phyloP scores from a whole-genome alignment of 2,113 vertebrate species.

The Grallaria varia region DNA sequence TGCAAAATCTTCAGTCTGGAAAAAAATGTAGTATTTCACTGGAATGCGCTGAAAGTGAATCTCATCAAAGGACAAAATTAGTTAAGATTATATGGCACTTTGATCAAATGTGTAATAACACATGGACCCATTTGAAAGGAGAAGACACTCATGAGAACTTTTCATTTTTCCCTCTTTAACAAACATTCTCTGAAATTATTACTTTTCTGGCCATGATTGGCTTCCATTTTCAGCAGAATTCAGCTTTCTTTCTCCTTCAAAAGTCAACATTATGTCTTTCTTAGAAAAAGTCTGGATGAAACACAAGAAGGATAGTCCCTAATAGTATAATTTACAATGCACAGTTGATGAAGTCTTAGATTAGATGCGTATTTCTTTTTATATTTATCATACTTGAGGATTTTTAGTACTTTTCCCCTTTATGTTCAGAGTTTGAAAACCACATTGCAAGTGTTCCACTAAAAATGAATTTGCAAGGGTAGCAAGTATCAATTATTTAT shows the following conservation, averaged over 20 bases:
- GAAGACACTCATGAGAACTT: neutral
- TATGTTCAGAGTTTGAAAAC: neutral
- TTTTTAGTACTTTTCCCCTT: neutral
- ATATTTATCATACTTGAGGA: neutral
- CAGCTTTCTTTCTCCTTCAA: neutral
- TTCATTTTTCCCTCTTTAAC: neutral
- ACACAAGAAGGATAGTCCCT: neutral
- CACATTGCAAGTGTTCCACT: neutral
- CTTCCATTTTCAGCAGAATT: neutral
- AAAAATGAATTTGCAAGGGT: neutral
- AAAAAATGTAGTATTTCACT: neutral
- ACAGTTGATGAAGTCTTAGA: neutral
- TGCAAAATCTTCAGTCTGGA: neutral
- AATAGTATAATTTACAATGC: neutral
- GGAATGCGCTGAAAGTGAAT: neutral
- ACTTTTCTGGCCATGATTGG: neutral
- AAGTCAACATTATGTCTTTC: neutral
- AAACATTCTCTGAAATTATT: neutral
- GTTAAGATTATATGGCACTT: neutral
- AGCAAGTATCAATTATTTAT: neutral
- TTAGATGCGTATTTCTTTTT: neutral
- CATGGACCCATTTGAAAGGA: neutral
- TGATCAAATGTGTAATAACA: neutral
- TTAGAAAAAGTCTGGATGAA: neutral
- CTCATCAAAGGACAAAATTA: neutral